These are phyloP conservation scores for Erithacus rubecula DNA, from an alignment of 2,797 vertebrate species.

Conservation along the genomic window DNA sequence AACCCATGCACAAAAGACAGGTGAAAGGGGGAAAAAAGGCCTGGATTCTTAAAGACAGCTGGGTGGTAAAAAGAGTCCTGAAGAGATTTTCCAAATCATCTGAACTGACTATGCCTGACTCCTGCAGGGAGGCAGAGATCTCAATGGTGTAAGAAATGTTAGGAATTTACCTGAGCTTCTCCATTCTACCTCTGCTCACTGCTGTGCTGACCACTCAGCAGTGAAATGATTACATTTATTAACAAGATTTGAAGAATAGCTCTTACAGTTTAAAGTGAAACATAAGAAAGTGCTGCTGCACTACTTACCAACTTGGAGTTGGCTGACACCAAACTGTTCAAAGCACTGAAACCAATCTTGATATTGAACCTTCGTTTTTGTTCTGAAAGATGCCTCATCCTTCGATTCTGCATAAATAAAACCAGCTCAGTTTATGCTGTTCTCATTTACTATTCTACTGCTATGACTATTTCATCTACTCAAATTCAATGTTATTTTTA, in stretches of 20 bases:
- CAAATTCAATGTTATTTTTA: not conserved
- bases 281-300: not conserved
- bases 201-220: not conserved
- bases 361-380: constrained; percentile 95
- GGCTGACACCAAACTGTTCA: constrained; percentile 86
- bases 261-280: not conserved
- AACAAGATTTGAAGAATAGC: not conserved
- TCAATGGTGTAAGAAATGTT: not conserved
- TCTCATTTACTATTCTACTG: not conserved
- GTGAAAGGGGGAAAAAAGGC: not conserved
- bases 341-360: constrained; percentile 88
- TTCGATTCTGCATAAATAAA: constrained; percentile 79
- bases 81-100: not conserved
- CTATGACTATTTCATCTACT: not conserved
- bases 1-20: not conserved
- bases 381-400: constrained; percentile 90
- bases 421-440: not conserved
- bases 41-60: not conserved
- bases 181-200: not conserved
- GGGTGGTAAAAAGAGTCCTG: not conserved
- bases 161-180: not conserved
- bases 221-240: not conserved
- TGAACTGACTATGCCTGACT: not conserved
- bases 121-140: not conserved
- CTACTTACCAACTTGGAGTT: constrained; percentile 81